Evolutionary conservation across 2,797 vertebrate genomes (phyloP).

Genomic region (Cynopterus sphinx): DNA sequence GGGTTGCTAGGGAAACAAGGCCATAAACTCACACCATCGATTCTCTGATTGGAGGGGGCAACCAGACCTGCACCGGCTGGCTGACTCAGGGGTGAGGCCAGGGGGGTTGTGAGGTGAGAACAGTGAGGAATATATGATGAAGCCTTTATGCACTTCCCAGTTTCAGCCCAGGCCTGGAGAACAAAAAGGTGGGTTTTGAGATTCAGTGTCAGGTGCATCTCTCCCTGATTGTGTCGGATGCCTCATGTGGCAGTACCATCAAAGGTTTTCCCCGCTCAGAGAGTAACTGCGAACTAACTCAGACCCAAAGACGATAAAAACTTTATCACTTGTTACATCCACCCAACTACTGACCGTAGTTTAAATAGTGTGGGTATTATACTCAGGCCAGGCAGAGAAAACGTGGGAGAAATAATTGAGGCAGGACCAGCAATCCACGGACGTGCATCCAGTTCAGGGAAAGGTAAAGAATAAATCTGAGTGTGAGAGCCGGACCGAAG

Average conservation of each 20-base stretch:
- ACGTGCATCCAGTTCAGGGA: too few relatives aligned
- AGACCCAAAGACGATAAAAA: background rate
- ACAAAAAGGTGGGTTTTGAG: background rate
- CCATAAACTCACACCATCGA: too few relatives aligned
- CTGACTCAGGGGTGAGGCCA: too few relatives aligned
- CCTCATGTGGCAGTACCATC: background rate
- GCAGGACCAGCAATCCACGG: background rate
- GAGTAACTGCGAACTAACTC: background rate
- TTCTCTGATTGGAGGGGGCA: too few relatives aligned
- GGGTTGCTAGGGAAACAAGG: too few relatives aligned
- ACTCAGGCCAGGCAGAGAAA: background rate
- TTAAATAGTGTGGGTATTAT: background rate
- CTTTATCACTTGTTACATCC: background rate
- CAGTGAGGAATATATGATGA: too few relatives aligned
- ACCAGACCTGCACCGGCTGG: too few relatives aligned
- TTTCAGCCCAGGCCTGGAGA: too few relatives aligned
- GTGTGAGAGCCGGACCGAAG: too few relatives aligned
- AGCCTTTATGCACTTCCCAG: too few relatives aligned
- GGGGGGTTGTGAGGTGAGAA: too few relatives aligned
- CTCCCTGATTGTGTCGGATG: background rate
- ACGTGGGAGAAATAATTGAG: background rate
- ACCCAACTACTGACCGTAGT: background rate
- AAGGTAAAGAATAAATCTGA: background rate
- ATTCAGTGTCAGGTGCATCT: background rate
- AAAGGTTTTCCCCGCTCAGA: background rate